Evolutionary conservation across 2,113 vertebrate species (phyloP).

Genomic region (Gymnobelideus leadbeateri): DNA sequence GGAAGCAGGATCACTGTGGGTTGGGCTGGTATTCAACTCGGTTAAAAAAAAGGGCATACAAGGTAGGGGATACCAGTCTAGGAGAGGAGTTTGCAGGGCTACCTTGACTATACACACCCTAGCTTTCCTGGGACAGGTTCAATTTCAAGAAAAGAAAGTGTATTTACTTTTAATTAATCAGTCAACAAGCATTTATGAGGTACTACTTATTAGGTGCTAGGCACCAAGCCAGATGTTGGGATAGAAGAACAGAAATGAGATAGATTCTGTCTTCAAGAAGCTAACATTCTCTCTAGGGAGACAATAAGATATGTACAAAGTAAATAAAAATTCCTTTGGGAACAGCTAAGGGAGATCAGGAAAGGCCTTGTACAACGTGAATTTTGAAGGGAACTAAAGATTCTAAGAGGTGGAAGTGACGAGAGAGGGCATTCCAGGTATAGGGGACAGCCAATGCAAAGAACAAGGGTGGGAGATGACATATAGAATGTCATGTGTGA

Average conservation of each 20-base stretch:
- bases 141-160: background rate
- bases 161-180: background rate
- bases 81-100: background rate
- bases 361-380: background rate
- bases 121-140: background rate
- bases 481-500: background rate
- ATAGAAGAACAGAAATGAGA: background rate
- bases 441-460: background rate
- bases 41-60: background rate
- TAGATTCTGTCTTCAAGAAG: background rate
- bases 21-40: background rate
- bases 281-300: background rate
- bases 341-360: background rate
- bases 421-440: background rate
- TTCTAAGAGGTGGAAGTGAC: background rate
- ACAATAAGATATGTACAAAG: background rate
- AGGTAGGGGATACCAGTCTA: background rate
- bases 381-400: background rate
- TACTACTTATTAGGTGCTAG: background rate
- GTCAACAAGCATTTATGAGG: background rate
- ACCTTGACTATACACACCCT: background rate
- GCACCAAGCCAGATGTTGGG: background rate
- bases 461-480: background rate
- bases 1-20: background rate
- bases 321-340: background rate